Percentiles rank a stretch among this genome's conserved stretches.
These are phyloP conservation scores for Temnothorax longispinosus DNA, from an alignment of 1,140 invertebrate genomes.

Conservation along the genomic window DNA sequence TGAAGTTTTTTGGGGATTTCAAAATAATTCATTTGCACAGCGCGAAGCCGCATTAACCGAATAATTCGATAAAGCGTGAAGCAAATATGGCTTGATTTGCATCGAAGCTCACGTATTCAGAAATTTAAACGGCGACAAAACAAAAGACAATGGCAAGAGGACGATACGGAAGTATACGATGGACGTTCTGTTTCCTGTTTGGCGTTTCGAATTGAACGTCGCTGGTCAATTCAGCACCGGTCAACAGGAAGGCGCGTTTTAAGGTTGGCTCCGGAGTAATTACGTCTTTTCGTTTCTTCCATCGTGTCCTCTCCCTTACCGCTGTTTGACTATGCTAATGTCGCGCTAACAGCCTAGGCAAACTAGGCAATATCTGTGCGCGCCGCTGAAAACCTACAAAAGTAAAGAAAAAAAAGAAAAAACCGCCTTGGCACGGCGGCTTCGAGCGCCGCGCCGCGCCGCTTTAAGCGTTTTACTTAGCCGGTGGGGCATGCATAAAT, in stretches of 20 bases:
- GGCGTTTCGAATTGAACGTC: not conserved
- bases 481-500: conserved; percentile 62
- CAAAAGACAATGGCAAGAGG: not conserved
- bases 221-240: not conserved
- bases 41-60: not conserved
- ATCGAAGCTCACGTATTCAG: not conserved
- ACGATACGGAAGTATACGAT: not conserved
- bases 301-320: conserved; percentile 28
- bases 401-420: conserved; percentile 27
- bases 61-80: not conserved
- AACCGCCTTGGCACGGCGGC: conserved; percentile 3
- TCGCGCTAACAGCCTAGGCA: conserved; percentile 67
- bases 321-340: conserved; percentile 75
- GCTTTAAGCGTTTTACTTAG: conserved; percentile 23
- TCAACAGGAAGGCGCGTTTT: conserved; percentile 41
- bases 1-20: not conserved
- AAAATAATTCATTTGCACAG: not conserved
- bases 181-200: conserved; percentile 8
- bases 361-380: conserved; percentile 57
- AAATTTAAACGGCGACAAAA: not conserved
- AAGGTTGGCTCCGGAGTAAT: conserved; percentile 49
- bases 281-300: conserved; percentile 30
- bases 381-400: conserved; percentile 31
- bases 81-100: not conserved
- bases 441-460: not conserved